phyloP scores from a whole-genome alignment of 2,888 invertebrate genomes.

The Limnephilus auricula region DNA sequence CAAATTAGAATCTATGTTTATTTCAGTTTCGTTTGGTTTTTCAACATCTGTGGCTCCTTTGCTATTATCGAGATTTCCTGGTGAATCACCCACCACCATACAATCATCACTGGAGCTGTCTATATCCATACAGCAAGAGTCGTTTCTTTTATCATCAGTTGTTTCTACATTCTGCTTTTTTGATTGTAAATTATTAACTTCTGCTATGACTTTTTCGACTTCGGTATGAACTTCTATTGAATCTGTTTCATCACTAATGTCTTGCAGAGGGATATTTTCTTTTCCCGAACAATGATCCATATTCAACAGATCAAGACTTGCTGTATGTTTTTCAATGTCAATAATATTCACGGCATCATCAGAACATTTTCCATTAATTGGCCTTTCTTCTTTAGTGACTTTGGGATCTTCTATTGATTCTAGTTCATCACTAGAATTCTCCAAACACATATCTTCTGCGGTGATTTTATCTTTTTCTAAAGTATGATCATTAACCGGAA shows the following conservation, averaged over 20 bases:
- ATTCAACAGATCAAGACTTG: not conserved
- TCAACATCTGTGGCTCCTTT: not conserved
- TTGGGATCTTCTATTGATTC: not conserved
- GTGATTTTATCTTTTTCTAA: not conserved
- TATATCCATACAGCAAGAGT: conserved; percentile 32
- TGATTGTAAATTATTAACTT: conserved; percentile 19
- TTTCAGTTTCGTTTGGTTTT: conserved; percentile 13
- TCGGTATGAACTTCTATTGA: not conserved
- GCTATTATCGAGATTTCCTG: not conserved
- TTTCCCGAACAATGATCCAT: conserved; percentile 2
- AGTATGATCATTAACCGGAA: not conserved
- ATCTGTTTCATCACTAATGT: conserved; percentile 24
- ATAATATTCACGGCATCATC: not conserved
- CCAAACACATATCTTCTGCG: not conserved
- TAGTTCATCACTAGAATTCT: not conserved
- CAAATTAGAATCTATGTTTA: not conserved
- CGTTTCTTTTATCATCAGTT: not conserved
- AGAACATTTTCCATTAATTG: not conserved
- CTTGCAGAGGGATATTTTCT: not conserved
- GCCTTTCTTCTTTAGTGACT: not conserved
- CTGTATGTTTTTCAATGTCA: not conserved
- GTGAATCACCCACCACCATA: conserved; percentile 50
- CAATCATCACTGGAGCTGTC: conserved; percentile 60
- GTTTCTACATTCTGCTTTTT: conserved; percentile 4
- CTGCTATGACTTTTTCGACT: not conserved